A percentile compares a stretch with the other conserved stretches of the same genome.
Evolutionary conservation across 2,888 invertebrate genomes (phyloP).

Genomic region (Agrilus mali): DNA sequence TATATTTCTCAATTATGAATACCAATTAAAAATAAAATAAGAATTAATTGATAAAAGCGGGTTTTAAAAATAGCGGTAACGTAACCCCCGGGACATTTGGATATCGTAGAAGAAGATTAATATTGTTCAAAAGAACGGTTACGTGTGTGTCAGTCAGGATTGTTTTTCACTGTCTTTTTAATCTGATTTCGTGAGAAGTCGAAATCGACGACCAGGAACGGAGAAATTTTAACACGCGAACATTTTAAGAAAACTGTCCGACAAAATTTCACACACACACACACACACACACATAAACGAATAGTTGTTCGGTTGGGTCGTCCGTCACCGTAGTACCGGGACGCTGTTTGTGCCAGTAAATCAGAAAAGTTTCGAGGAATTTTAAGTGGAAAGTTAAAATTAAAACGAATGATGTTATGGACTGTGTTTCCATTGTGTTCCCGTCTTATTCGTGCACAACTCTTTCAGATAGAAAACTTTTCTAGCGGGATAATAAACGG

Average conservation of each 20-base stretch:
- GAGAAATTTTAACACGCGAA: constrained; percentile 9
- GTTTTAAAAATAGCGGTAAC: too few relatives aligned
- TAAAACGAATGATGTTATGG: constrained; percentile 17
- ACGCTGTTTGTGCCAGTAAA: constrained; percentile 14
- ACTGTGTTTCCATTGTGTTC: constrained; percentile 11
- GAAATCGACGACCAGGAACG: constrained; percentile 6
- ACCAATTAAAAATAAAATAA: too few relatives aligned
- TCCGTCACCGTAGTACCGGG: constrained; percentile 6
- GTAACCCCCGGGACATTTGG: too few relatives aligned
- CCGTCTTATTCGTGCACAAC: constrained; percentile 1
- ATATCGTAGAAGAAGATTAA: too few relatives aligned
- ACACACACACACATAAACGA: too few relatives aligned
- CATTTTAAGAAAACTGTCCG: constrained; percentile 9
- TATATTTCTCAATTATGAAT: too few relatives aligned
- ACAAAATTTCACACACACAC: constrained; percentile 7
- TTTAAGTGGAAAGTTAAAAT: constrained; percentile 18
- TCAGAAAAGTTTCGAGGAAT: constrained; percentile 16
- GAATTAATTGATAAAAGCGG: too few relatives aligned
- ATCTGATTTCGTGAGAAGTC: constrained; percentile 13
- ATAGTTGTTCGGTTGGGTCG: too few relatives aligned
- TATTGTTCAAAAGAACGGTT: too few relatives aligned
- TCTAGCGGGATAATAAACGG: too few relatives aligned
- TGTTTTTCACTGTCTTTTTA: constrained; percentile 11
- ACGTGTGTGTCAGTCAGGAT: too few relatives aligned
- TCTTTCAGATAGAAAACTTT: too few relatives aligned